A percentile compares a stretch with the other conserved stretches of the same genome.
These are phyloP conservation scores for Muscicapa striata DNA, from an alignment of 2,797 vertebrate species.

Conservation along the genomic window DNA sequence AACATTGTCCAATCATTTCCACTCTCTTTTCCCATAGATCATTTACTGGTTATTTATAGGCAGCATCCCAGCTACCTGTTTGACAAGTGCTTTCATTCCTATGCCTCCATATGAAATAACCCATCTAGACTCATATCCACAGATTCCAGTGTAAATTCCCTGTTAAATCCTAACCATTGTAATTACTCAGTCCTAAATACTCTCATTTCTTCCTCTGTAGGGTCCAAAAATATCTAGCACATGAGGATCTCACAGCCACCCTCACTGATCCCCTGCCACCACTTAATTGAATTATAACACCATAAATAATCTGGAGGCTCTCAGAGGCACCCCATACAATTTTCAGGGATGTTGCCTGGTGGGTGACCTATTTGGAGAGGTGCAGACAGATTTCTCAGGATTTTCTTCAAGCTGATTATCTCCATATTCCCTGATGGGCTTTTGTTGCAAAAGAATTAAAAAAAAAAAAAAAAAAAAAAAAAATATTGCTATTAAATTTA, in stretches of 20 bases:
- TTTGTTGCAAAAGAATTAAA: background rate
- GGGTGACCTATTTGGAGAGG: slow-evolving; percentile 51
- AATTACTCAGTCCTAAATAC: slow-evolving; percentile 51
- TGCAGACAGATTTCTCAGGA: slow-evolving; percentile 14
- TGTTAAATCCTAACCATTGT: slow-evolving; percentile 20
- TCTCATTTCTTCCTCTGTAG: slow-evolving; percentile 27
- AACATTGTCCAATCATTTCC: background rate
- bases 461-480: background rate
- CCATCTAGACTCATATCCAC: background rate
- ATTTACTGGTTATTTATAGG: background rate
- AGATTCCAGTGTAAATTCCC: slow-evolving; percentile 1
- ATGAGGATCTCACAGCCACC: slow-evolving; percentile 1
- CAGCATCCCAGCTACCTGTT: background rate
- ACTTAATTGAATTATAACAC: slow-evolving; percentile 58
- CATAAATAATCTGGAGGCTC: slow-evolving; percentile 57
- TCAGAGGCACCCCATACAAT: slow-evolving; percentile 18
- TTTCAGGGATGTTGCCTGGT: slow-evolving; percentile 38
- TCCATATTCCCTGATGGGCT: background rate
- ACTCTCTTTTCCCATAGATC: background rate
- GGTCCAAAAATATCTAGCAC: slow-evolving; percentile 19
- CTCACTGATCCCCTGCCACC: slow-evolving; percentile 22
- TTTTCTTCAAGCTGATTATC: slow-evolving; percentile 49
- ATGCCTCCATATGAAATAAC: background rate
- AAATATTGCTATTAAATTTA: background rate
- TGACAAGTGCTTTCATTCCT: background rate